Conservation (phyloP, 2,797 vertebrate species). For the Chanos chanos region DNA sequence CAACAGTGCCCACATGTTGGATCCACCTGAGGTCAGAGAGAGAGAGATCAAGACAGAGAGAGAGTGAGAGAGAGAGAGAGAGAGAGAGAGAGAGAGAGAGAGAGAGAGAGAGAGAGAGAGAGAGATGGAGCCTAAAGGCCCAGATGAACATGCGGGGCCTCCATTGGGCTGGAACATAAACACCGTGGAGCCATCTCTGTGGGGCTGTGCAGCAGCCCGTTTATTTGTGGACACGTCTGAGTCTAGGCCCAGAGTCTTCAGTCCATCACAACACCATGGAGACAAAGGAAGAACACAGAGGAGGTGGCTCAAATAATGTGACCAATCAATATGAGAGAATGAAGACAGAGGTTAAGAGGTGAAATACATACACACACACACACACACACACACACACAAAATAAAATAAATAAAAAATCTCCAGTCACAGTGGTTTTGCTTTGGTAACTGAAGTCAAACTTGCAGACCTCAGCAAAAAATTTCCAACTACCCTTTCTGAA, state of each 20-base stretch:
- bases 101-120: constrained; percentile 8
- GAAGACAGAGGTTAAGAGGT: background rate
- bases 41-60: constrained; percentile 18
- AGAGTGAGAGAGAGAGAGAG: constrained; percentile 25
- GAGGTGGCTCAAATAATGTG: background rate
- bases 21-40: constrained; percentile 30
- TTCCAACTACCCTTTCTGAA: too few relatives aligned
- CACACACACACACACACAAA: background rate
- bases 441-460: too few relatives aligned
- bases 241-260: constrained; percentile 52
- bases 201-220: constrained; percentile 38
- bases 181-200: constrained; percentile 22
- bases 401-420: too few relatives aligned
- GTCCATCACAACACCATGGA: constrained; percentile 56
- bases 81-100: constrained; percentile 10
- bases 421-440: too few relatives aligned
- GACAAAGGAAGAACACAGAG: constrained; percentile 47
- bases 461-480: too few relatives aligned
- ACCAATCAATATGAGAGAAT: background rate
- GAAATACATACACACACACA: background rate
- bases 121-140: constrained; percentile 9
- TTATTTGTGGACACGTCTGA: constrained; percentile 74
- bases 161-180: constrained; percentile 35
- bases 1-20: constrained; percentile 5
- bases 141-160: constrained; percentile 24